Conservation (phyloP, 2,113 vertebrate species). For the Geococcyx californianus region DNA sequence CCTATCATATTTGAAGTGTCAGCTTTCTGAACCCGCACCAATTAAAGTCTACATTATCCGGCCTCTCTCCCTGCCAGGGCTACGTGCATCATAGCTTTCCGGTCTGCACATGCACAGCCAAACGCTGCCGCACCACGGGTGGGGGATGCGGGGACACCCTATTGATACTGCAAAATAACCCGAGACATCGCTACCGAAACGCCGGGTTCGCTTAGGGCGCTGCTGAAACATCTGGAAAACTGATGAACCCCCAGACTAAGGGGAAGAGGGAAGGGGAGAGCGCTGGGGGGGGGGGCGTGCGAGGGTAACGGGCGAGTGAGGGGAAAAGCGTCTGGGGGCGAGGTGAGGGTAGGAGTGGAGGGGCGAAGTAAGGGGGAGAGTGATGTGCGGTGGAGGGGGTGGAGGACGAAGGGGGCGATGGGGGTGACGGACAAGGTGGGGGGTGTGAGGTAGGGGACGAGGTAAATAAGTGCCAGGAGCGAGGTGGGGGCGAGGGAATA, state of each 20-base stretch:
- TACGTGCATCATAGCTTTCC: constrained; percentile 30
- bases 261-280: neutral
- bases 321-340: too few relatives aligned
- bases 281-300: too few relatives aligned
- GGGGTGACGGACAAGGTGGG: too few relatives aligned
- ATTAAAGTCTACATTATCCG: neutral
- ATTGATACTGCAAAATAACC: neutral
- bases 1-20: neutral
- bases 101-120: neutral
- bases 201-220: neutral
- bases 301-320: too few relatives aligned
- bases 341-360: too few relatives aligned
- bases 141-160: neutral
- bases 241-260: neutral
- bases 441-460: too few relatives aligned
- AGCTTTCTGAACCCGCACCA: neutral
- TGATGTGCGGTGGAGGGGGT: too few relatives aligned
- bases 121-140: neutral
- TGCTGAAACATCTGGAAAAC: neutral
- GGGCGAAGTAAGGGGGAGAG: too few relatives aligned
- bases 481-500: too few relatives aligned
- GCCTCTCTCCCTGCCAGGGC: neutral
- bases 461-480: too few relatives aligned
- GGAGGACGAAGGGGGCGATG: too few relatives aligned
- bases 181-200: neutral